These are phyloP conservation scores for Melanchra persicariae DNA, from an alignment of 2,888 invertebrate genomes.

Conservation along the genomic window DNA sequence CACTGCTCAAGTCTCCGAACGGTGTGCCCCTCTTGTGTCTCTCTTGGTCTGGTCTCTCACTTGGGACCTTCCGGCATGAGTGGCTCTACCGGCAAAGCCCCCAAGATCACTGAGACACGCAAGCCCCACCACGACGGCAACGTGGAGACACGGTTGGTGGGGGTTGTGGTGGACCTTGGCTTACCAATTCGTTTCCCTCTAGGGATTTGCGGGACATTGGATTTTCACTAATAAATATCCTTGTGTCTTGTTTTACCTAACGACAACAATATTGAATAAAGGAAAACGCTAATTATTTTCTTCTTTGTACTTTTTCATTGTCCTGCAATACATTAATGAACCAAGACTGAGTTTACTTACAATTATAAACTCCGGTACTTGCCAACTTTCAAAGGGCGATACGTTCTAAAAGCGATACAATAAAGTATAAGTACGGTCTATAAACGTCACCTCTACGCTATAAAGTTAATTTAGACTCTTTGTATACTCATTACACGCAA, in stretches of 20 bases:
- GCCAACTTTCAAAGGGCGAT: slow-evolving; percentile 29
- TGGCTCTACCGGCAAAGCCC: no score
- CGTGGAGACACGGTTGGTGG: no score
- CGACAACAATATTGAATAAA: no score
- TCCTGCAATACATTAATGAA: slow-evolving; percentile 1
- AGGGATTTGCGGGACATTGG: neutral
- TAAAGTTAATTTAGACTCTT: slow-evolving; percentile 54
- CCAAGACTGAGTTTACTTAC: neutral
- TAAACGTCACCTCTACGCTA: slow-evolving; percentile 38
- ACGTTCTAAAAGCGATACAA: slow-evolving; percentile 13
- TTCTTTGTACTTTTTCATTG: neutral
- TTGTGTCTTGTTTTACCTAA: no score
- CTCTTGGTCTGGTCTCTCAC: no score
- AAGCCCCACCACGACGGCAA: no score
- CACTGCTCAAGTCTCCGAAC: no score
- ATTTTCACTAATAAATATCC: neutral
- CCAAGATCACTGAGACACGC: no score
- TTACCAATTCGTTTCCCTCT: neutral
- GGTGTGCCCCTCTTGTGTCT: no score
- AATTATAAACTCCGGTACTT: slow-evolving; percentile 26
- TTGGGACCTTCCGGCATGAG: no score
- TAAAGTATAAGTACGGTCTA: slow-evolving; percentile 34
- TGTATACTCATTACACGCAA: slow-evolving; percentile 48
- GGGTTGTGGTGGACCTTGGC: neutral
- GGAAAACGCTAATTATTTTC: no score